phyloP scores from a whole-genome alignment of 2,888 invertebrate genomes.

The Drosophila demipolita region DNA sequence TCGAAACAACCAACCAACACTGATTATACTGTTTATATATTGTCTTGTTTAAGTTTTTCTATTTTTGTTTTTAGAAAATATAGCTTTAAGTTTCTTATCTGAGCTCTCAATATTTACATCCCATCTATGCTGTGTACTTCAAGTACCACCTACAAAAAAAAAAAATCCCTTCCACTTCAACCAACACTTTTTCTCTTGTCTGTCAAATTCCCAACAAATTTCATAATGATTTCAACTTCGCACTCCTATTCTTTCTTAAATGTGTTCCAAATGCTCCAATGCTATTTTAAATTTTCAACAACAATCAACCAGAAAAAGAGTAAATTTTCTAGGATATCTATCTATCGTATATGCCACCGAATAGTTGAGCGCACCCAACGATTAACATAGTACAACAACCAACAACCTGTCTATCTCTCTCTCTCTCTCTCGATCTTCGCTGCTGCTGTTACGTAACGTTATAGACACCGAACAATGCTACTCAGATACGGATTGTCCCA shows the following conservation, averaged over 20 bases:
- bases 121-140: constrained; percentile 39
- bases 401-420: constrained; percentile 82
- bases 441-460: constrained; percentile 73
- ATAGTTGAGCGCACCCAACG: constrained; percentile 76
- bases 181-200: constrained; percentile 38
- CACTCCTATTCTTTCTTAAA: constrained; percentile 29
- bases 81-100: constrained; percentile 71
- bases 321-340: constrained; percentile 53
- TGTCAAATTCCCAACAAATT: constrained; percentile 30
- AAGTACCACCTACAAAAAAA: constrained; percentile 16
- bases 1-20: constrained; percentile 49
- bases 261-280: constrained; percentile 22
- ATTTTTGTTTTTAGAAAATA: constrained; percentile 66
- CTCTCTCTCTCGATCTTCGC: constrained; percentile 70
- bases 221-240: constrained; percentile 32
- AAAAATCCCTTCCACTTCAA: constrained; percentile 35
- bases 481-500: constrained; percentile 95
- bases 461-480: constrained; percentile 92
- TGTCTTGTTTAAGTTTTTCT: constrained; percentile 75
- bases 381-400: constrained; percentile 71
- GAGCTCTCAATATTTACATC: constrained; percentile 40
- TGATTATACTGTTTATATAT: constrained; percentile 66
- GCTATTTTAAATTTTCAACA: constrained; percentile 3
- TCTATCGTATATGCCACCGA: constrained; percentile 53
- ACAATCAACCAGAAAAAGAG: constrained; percentile 14